phyloP scores from a whole-genome alignment of 2,113 vertebrate genomes.

The Gymnorhina tibicen region DNA sequence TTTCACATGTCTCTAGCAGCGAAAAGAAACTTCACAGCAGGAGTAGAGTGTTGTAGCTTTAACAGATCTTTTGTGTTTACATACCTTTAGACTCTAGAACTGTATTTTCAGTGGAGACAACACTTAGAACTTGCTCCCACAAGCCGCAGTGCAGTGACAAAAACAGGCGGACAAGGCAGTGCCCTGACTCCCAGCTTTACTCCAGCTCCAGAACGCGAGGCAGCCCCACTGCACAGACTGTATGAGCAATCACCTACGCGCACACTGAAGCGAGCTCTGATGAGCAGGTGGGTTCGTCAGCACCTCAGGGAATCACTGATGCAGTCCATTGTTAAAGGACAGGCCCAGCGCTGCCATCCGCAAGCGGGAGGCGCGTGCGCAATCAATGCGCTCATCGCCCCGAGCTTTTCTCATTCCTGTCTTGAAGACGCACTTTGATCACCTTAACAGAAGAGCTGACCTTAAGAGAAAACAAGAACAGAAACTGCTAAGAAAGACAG shows the following conservation, averaged over 20 bases:
- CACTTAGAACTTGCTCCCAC: background rate
- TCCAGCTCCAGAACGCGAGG: background rate
- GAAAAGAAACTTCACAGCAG: background rate
- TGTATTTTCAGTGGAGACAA: background rate
- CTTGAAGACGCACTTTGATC: background rate
- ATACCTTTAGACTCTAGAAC: background rate
- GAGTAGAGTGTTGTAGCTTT: accelerated
- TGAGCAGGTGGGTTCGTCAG: background rate
- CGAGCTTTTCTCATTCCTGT: background rate
- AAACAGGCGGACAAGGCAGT: background rate
- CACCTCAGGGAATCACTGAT: background rate
- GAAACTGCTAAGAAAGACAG: background rate
- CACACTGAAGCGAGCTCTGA: background rate
- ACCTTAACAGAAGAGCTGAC: conserved; percentile 9
- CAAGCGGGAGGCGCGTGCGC: accelerated
- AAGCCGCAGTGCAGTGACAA: background rate
- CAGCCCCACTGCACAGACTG: background rate
- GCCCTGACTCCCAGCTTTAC: background rate
- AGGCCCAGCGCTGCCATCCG: background rate
- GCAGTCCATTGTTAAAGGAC: background rate
- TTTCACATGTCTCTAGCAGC: background rate
- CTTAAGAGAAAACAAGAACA: background rate
- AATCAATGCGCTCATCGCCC: background rate
- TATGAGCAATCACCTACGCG: background rate
- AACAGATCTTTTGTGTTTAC: background rate